Evolutionary conservation across 2,888 invertebrate species (phyloP).

Genomic region (Drosophila affinis): DNA sequence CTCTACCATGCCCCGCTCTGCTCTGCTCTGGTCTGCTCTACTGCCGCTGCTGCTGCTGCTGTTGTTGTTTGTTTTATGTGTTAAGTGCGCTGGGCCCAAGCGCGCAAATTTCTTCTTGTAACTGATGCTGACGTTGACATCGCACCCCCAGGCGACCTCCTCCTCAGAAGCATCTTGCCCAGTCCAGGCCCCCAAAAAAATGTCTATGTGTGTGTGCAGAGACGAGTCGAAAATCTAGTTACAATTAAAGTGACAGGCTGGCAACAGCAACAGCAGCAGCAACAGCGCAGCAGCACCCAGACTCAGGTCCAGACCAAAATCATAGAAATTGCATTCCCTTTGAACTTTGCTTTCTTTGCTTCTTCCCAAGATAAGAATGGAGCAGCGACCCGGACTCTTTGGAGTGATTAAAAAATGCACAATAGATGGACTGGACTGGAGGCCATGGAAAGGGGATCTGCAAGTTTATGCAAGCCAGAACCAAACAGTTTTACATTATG

Average conservation of each 20-base stretch:
- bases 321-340: slow-evolving; percentile 34
- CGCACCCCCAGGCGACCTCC: slow-evolving; percentile 43
- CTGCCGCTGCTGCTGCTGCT: slow-evolving; percentile 18
- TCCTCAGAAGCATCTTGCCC: neutral
- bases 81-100: slow-evolving; percentile 80
- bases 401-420: neutral
- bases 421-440: neutral
- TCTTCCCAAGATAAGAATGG: neutral
- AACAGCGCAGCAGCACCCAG: neutral
- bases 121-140: slow-evolving; percentile 63
- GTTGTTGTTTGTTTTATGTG: slow-evolving; percentile 75
- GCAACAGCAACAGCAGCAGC: slow-evolving; percentile 13
- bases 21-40: slow-evolving; percentile 2
- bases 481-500: too few relatives aligned
- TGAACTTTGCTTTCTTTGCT: neutral
- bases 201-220: neutral
- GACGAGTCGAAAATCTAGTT: slow-evolving; percentile 56
- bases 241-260: slow-evolving; percentile 64
- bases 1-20: slow-evolving; percentile 20
- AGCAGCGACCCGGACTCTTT: neutral
- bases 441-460: too few relatives aligned
- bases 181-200: slow-evolving; percentile 30
- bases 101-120: slow-evolving; percentile 58
- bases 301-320: slow-evolving; percentile 13
- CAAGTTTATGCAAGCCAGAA: too few relatives aligned